Evolutionary conservation across 2,113 vertebrate species (phyloP).

Genomic region (Leptodactylus fuscus): DNA sequence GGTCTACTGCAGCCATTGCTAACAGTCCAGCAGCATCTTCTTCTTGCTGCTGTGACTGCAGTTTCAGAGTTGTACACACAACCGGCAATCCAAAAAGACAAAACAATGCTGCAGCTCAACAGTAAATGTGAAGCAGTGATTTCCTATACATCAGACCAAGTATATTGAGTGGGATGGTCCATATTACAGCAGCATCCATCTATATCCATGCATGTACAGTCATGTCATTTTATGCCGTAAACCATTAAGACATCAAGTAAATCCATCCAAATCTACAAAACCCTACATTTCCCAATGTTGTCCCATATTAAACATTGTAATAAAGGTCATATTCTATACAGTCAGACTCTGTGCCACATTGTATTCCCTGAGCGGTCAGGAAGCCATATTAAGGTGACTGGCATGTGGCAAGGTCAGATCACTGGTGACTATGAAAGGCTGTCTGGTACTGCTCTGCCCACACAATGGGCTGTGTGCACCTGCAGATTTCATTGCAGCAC

Average conservation of each 20-base stretch:
- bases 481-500: not conserved
- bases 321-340: not conserved
- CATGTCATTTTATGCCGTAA: not conserved
- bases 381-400: not conserved
- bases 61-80: too few species aligned
- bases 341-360: too few species aligned
- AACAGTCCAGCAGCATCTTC: not conserved
- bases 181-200: too few species aligned
- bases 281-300: not conserved
- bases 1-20: slow-evolving; percentile 1
- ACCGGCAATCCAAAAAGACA: too few species aligned
- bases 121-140: not conserved
- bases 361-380: too few species aligned
- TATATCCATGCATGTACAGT: not conserved
- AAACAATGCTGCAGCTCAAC: too few species aligned
- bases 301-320: not conserved
- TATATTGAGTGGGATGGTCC: not conserved
- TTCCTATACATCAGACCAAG: not conserved
- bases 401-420: slow-evolving; percentile 33
- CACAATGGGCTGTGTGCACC: slow-evolving; percentile 12
- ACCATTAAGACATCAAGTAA: too few species aligned
- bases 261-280: not conserved
- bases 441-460: not conserved
- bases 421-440: not conserved
- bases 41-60: not conserved